Conservation (phyloP, 2,113 vertebrate species). For the Phylloscopus whistleri region DNA sequence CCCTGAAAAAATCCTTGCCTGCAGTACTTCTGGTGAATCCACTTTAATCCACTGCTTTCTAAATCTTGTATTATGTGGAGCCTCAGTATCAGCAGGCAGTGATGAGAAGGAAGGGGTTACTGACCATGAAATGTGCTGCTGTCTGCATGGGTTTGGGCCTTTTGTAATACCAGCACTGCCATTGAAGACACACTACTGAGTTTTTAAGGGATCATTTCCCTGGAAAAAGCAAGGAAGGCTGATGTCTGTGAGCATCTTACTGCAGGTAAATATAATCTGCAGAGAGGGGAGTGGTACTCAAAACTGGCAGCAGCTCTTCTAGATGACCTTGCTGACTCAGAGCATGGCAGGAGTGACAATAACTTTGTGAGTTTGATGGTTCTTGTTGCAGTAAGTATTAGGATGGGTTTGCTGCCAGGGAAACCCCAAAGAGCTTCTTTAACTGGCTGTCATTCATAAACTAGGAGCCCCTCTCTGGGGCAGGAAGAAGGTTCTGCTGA, state of each 20-base stretch:
- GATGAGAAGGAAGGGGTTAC: neutral
- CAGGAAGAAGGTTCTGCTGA: neutral
- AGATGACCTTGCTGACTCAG: neutral
- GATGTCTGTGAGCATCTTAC: neutral
- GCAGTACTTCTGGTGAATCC: neutral
- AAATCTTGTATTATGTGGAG: neutral
- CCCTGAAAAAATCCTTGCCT: neutral
- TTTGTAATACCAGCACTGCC: neutral
- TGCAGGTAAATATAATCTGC: neutral
- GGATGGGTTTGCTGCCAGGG: constrained; percentile 6
- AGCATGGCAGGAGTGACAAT: neutral
- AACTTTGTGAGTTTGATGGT: neutral
- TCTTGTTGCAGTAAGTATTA: neutral
- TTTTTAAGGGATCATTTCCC: neutral
- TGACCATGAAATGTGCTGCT: neutral
- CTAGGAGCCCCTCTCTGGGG: neutral
- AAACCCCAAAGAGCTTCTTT: neutral
- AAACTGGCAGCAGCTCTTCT: neutral
- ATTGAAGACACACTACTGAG: neutral
- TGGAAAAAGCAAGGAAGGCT: neutral
- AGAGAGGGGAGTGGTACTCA: neutral
- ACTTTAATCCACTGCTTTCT: neutral
- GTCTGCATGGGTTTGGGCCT: neutral
- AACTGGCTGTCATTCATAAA: neutral
- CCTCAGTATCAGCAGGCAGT: neutral